Percentiles rank a stretch among this genome's conserved stretches.
These are phyloP conservation scores for Temnopleurus reevesii DNA, from an alignment of 53 echinoderm and acorn worm species.

Conservation along the genomic window DNA sequence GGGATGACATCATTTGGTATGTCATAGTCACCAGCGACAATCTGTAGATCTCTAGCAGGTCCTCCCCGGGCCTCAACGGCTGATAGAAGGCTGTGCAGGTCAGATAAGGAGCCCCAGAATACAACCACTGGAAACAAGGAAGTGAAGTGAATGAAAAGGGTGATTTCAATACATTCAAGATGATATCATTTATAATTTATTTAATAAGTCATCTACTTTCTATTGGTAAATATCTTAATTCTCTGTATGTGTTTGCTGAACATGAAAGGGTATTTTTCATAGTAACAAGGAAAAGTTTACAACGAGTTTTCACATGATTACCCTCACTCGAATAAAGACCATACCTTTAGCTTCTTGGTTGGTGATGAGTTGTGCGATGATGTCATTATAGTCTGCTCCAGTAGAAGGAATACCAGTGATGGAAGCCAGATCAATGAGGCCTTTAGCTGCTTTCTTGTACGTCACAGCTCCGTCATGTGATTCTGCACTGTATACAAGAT, in stretches of 20 bases:
- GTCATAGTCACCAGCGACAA: constrained; percentile 34
- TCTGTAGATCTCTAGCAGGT: constrained; percentile 56
- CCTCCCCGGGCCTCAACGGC: constrained; percentile 60
- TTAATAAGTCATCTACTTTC: too few relatives aligned
- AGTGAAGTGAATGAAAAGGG: background rate
- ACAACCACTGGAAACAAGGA: constrained; percentile 45
- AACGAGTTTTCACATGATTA: too few relatives aligned
- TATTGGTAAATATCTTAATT: too few relatives aligned
- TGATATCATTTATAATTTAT: background rate
- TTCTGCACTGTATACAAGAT: constrained; percentile 57
- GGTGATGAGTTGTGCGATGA: constrained; percentile 28
- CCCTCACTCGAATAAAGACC: too few relatives aligned
- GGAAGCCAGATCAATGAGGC: background rate
- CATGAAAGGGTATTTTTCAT: too few relatives aligned
- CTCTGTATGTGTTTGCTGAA: too few relatives aligned
- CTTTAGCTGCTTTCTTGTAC: constrained; percentile 48
- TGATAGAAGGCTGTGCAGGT: constrained; percentile 25
- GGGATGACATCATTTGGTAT: background rate
- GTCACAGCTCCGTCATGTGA: constrained; percentile 58
- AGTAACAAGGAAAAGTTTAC: too few relatives aligned
- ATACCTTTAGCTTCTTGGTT: constrained; percentile 43
- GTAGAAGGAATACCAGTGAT: background rate
- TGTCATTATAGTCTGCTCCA: background rate
- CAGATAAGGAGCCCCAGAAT: constrained; percentile 40
- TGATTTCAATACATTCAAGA: background rate